These are phyloP conservation scores for Mesitornis unicolor DNA, from an alignment of 2,113 vertebrate genomes.

Conservation along the genomic window DNA sequence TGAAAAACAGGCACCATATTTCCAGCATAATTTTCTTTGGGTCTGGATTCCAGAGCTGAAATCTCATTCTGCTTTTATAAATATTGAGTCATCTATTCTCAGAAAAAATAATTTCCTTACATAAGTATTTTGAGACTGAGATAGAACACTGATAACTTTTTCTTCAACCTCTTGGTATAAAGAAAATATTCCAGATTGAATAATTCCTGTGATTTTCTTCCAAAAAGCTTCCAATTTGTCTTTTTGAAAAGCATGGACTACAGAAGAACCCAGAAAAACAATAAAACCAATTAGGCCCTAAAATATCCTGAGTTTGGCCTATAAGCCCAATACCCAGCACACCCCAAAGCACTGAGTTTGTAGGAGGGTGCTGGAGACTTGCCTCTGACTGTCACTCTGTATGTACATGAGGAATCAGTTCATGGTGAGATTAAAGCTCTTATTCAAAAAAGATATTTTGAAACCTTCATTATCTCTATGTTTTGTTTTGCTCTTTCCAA, in stretches of 20 bases:
- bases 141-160: not conserved
- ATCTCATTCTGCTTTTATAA: not conserved
- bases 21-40: not conserved
- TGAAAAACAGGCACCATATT: not conserved
- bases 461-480: not conserved
- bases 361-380: not conserved
- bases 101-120: not conserved
- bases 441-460: not conserved
- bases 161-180: not conserved
- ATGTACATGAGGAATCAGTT: not conserved
- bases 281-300: not conserved
- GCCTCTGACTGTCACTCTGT: not conserved
- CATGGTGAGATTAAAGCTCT: not conserved
- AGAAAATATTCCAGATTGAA: not conserved
- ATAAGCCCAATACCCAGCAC: not conserved
- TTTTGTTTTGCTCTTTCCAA: not conserved
- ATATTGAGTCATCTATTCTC: not conserved
- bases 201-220: not conserved
- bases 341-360: not conserved
- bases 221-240: not conserved
- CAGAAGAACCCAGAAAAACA: not conserved
- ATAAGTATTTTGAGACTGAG: not conserved
- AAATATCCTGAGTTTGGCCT: not conserved
- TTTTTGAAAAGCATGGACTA: not conserved
- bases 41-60: not conserved